Evolutionary conservation across 2,888 invertebrate genomes (phyloP).

Genomic region (Graphium colonna): DNA sequence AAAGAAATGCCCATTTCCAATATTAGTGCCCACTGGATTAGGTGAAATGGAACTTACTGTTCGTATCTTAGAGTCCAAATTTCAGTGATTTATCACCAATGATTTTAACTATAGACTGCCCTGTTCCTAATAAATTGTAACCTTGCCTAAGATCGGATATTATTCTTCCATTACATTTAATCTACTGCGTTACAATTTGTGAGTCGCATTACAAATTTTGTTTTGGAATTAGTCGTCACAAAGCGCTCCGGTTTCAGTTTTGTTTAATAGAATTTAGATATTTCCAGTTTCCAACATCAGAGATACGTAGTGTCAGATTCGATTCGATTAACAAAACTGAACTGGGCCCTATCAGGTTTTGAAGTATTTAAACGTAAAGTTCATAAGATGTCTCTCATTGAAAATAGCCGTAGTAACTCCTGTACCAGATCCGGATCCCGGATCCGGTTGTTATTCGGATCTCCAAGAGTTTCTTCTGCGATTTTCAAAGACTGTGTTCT

Average conservation of each 20-base stretch:
- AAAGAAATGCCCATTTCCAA: constrained; percentile 33
- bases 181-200: constrained; percentile 50
- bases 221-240: constrained; percentile 31
- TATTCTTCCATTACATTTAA: constrained; percentile 57
- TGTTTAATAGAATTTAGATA: constrained; percentile 41
- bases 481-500: constrained; percentile 48
- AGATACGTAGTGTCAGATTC: constrained; percentile 8
- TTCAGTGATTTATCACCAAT: constrained; percentile 77
- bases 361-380: constrained; percentile 48
- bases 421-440: constrained; percentile 8
- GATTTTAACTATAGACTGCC: constrained; percentile 67
- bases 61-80: constrained; percentile 57
- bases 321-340: constrained; percentile 54
- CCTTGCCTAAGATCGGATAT: constrained; percentile 46
- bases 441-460: no score
- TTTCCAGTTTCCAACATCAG: constrained; percentile 9
- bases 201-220: constrained; percentile 24
- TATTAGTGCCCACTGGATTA: constrained; percentile 59
- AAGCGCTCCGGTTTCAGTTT: constrained; percentile 45
- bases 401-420: constrained; percentile 35
- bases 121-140: constrained; percentile 70
- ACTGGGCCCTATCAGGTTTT: constrained; percentile 48
- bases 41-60: constrained; percentile 52
- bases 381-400: constrained; percentile 42
- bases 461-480: constrained; percentile 34